phyloP scores from a whole-genome alignment of 2,113 vertebrate species.

The Opisthocomus hoazin region DNA sequence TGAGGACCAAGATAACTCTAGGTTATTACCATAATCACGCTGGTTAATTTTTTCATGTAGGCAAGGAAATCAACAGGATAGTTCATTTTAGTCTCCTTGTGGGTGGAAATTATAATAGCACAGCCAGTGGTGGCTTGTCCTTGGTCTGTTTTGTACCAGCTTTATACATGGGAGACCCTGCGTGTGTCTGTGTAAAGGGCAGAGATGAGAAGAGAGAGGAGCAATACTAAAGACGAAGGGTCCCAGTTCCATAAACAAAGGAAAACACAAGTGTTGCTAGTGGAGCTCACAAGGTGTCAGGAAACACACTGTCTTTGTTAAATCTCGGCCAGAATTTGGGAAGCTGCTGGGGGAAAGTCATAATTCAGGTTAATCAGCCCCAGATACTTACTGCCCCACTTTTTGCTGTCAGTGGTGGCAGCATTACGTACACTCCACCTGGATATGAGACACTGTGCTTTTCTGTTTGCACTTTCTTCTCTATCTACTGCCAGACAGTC shows the following conservation, averaged over 20 bases:
- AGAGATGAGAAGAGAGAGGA: neutral
- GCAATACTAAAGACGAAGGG: neutral
- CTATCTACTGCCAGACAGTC: neutral
- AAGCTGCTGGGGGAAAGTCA: neutral
- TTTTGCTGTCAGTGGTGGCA: neutral
- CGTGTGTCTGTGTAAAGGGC: neutral
- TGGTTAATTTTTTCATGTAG: neutral
- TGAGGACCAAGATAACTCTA: slow-evolving; percentile 18
- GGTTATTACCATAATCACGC: slow-evolving; percentile 13
- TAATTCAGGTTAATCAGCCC: neutral
- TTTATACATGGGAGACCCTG: neutral
- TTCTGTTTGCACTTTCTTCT: neutral
- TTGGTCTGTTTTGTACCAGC: neutral
- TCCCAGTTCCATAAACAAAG: neutral
- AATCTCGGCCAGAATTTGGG: neutral
- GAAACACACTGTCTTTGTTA: accelerated
- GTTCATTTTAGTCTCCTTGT: neutral
- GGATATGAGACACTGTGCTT: neutral
- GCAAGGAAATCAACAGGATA: neutral
- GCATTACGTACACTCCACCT: neutral
- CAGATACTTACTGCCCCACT: neutral
- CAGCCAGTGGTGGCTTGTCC: neutral
- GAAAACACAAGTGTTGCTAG: neutral
- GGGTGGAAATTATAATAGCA: slow-evolving; percentile 1
- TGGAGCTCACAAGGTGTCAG: neutral